Conservation (phyloP, 1,140 invertebrate genomes). For the Cyclargus thomasi region DNA sequence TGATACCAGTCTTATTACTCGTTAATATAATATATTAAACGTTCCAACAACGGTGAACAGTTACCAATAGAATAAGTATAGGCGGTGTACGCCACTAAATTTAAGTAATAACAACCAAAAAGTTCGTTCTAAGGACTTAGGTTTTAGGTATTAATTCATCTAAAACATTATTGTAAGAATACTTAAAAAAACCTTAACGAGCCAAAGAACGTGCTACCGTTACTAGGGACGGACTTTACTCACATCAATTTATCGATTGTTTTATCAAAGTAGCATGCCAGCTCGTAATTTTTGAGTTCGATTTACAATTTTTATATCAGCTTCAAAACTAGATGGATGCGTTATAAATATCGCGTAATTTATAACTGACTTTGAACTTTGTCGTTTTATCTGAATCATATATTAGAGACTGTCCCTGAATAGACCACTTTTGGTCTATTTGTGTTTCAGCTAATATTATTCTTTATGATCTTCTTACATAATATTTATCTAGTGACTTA, state of each 20-base stretch:
- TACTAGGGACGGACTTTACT: background rate
- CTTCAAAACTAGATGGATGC: background rate
- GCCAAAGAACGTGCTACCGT: slow-evolving; percentile 14
- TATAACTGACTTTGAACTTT: background rate
- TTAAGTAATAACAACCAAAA: slow-evolving; percentile 72
- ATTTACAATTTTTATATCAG: slow-evolving; percentile 10
- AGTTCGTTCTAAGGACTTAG: slow-evolving; percentile 73
- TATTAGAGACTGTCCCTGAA: background rate
- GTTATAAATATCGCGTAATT: background rate
- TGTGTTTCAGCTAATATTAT: background rate
- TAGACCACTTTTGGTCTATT: slow-evolving; percentile 1
- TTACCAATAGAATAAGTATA: slow-evolving; percentile 63
- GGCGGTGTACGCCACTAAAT: slow-evolving; percentile 53
- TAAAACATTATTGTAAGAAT: slow-evolving; percentile 14
- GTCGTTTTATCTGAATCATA: background rate
- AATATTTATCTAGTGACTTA: slow-evolving; percentile 28
- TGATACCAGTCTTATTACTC: slow-evolving; percentile 48
- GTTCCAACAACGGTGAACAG: slow-evolving; percentile 73
- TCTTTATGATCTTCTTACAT: slow-evolving; percentile 12
- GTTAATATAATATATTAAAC: slow-evolving; percentile 37
- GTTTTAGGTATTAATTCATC: slow-evolving; percentile 50
- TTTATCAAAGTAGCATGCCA: slow-evolving; percentile 10
- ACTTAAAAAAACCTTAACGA: slow-evolving; percentile 2
- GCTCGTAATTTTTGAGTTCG: slow-evolving; percentile 14
- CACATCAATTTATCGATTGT: background rate